phyloP scores from a whole-genome alignment of 1,140 invertebrate genomes.

The Drosophila kohkoa region DNA sequence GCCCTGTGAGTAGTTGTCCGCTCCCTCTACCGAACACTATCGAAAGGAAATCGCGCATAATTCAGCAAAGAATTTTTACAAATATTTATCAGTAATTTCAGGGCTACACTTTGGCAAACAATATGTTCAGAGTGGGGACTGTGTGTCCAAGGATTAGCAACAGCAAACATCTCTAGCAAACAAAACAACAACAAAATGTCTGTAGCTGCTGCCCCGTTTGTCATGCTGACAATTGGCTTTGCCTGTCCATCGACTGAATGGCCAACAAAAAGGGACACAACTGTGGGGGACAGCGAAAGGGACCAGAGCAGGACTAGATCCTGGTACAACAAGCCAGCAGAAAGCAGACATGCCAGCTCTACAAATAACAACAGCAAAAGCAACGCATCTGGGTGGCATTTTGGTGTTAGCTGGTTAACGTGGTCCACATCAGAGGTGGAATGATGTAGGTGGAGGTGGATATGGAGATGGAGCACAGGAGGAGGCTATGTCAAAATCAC shows the following conservation, averaged over 20 bases:
- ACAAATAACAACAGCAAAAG: constrained; percentile 51
- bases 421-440: constrained; percentile 18
- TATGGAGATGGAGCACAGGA: not conserved
- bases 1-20: not conserved
- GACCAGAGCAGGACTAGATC: not conserved
- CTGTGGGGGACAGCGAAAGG: constrained; percentile 8
- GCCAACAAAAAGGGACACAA: constrained; percentile 23
- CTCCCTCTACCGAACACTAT: not conserved
- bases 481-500: constrained; percentile 72
- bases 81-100: constrained; percentile 81
- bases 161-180: constrained; percentile 56
- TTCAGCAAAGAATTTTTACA: constrained; percentile 72
- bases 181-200: constrained; percentile 48
- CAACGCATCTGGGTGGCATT: constrained; percentile 26
- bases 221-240: constrained; percentile 78
- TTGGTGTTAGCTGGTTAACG: constrained; percentile 3
- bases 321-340: constrained; percentile 8
- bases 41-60: constrained; percentile 57
- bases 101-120: constrained; percentile 49
- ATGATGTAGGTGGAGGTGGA: not conserved
- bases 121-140: constrained; percentile 51
- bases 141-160: constrained; percentile 67
- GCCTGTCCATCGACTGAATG: constrained; percentile 52
- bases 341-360: constrained; percentile 46
- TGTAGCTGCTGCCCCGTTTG: constrained; percentile 66